These are phyloP conservation scores for Heterocephalus glaber DNA, from an alignment of 2,113 vertebrate genomes.

Conservation along the genomic window DNA sequence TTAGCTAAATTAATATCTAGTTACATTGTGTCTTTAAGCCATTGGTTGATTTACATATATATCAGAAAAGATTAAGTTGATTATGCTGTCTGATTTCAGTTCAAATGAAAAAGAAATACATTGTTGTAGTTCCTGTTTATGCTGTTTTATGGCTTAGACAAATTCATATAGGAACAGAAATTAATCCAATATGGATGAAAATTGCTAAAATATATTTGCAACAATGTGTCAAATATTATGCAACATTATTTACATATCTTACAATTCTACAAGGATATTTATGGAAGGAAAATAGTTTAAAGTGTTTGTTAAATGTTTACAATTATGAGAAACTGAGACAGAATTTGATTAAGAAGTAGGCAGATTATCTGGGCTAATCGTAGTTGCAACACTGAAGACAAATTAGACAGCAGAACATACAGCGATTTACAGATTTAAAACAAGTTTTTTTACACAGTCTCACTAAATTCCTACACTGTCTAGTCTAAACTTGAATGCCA, in stretches of 20 bases:
- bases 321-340: neutral
- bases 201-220: neutral
- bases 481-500: neutral
- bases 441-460: neutral
- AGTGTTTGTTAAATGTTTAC: neutral
- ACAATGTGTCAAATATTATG: neutral
- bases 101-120: neutral
- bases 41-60: neutral
- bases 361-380: neutral
- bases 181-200: neutral
- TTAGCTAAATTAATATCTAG: neutral
- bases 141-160: neutral
- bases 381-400: neutral
- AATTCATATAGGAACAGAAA: neutral
- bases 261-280: neutral
- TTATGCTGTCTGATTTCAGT: neutral
- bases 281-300: neutral
- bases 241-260: neutral
- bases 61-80: neutral
- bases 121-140: neutral
- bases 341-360: neutral
- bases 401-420: neutral
- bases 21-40: neutral
- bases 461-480: neutral
- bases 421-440: neutral